Conservation (phyloP, 2,888 invertebrate species). For the Phengaris alcon region DNA sequence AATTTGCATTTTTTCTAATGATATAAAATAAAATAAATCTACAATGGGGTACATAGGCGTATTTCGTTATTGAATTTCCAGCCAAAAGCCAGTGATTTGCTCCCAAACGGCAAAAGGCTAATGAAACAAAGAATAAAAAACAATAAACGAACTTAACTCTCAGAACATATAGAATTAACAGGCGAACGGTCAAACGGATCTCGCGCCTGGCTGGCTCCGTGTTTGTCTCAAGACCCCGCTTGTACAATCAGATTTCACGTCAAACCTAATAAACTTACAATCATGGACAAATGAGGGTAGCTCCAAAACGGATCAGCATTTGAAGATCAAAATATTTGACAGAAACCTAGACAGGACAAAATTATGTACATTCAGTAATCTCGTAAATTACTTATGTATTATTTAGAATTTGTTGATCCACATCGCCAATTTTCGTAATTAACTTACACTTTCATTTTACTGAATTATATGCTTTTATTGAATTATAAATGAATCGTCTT, state of each 20-base stretch:
- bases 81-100: too few relatives aligned
- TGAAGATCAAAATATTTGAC: background rate
- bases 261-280: slow-evolving; percentile 25
- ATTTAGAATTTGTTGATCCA: too few relatives aligned
- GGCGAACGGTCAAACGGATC: slow-evolving; percentile 6
- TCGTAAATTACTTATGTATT: too few relatives aligned
- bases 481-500: too few relatives aligned
- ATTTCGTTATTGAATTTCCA: too few relatives aligned
- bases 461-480: too few relatives aligned
- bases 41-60: too few relatives aligned
- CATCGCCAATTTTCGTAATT: too few relatives aligned
- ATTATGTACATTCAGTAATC: too few relatives aligned
- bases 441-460: too few relatives aligned
- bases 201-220: slow-evolving; percentile 53
- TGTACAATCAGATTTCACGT: slow-evolving; percentile 36
- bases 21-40: too few relatives aligned
- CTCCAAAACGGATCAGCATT: background rate
- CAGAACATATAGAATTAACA: background rate
- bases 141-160: background rate
- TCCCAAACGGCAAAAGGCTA: background rate
- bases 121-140: background rate
- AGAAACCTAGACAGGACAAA: background rate
- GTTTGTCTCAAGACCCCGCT: slow-evolving; percentile 54
- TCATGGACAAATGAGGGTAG: slow-evolving; percentile 1
- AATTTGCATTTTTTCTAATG: too few relatives aligned